Conservation (phyloP, 2,797 vertebrate genomes). For the Ctenopoma multispine region DNA sequence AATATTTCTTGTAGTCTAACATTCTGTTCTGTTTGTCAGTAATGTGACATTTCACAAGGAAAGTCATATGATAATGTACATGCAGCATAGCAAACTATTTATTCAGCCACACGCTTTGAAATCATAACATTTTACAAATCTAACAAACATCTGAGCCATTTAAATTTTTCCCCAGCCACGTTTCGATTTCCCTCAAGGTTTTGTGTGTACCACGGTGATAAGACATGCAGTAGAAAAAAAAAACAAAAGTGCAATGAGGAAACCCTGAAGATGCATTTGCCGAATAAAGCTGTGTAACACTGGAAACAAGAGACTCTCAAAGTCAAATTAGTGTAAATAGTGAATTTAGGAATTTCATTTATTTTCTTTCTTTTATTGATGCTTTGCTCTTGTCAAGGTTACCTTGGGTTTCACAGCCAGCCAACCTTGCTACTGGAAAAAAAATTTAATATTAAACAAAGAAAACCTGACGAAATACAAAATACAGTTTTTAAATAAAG, state of each 20-base stretch:
- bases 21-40: slow-evolving; percentile 28
- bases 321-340: slow-evolving; percentile 60
- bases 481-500: too few relatives aligned
- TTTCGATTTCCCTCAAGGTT: slow-evolving; percentile 50
- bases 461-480: too few relatives aligned
- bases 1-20: slow-evolving; percentile 3
- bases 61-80: slow-evolving; percentile 47
- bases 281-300: slow-evolving; percentile 49
- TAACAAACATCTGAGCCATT: slow-evolving; percentile 55
- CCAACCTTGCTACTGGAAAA: slow-evolving; percentile 13
- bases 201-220: slow-evolving; percentile 46
- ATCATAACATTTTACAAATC: slow-evolving; percentile 51
- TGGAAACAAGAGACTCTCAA: slow-evolving; percentile 55
- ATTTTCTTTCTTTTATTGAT: too few relatives aligned
- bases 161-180: slow-evolving; percentile 42
- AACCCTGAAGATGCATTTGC: slow-evolving; percentile 44
- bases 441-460: too few relatives aligned
- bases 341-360: slow-evolving; percentile 44
- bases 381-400: slow-evolving; percentile 39
- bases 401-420: slow-evolving; percentile 33
- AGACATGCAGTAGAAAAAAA: slow-evolving; percentile 22
- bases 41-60: slow-evolving; percentile 40
- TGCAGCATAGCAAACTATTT: slow-evolving; percentile 33
- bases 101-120: slow-evolving; percentile 46
- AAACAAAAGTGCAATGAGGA: slow-evolving; percentile 43